Percentiles rank a stretch among this genome's conserved stretches.
phyloP scores from a whole-genome alignment of 2,113 vertebrate genomes.

The Spheniscus mendiculus region DNA sequence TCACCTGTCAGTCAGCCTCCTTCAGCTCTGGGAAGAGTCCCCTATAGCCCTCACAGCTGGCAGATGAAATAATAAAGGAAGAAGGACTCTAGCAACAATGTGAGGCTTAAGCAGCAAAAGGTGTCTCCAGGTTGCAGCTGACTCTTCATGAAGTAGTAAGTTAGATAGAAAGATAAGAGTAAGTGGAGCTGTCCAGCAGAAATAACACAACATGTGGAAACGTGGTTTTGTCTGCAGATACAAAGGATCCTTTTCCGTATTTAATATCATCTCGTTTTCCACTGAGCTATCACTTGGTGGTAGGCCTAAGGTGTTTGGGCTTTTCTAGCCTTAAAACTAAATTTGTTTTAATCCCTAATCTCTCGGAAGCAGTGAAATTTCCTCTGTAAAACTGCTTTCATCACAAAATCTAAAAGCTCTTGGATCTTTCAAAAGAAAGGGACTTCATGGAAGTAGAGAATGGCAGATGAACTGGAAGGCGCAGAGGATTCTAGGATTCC shows the following conservation, averaged over 20 bases:
- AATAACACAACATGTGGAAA: background rate
- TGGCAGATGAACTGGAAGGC: background rate
- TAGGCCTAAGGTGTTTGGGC: background rate
- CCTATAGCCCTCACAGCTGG: background rate
- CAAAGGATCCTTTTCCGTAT: background rate
- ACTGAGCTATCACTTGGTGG: background rate
- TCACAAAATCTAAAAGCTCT: background rate
- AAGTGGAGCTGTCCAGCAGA: slow-evolving; percentile 21
- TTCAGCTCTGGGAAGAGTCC: background rate
- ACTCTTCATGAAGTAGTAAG: background rate
- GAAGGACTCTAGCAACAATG: background rate
- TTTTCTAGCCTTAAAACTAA: background rate
- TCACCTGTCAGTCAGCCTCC: background rate
- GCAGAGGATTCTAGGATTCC: background rate
- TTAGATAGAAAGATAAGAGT: background rate
- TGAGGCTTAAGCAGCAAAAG: background rate
- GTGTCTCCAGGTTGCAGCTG: background rate
- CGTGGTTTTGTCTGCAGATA: background rate
- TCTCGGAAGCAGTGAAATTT: background rate
- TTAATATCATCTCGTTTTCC: background rate
- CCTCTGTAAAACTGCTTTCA: background rate
- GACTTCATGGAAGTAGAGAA: background rate
- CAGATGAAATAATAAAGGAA: background rate
- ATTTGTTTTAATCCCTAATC: background rate
- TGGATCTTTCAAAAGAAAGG: background rate